phyloP scores from a whole-genome alignment of 23 tunicate species.

The Diplosoma virens region DNA sequence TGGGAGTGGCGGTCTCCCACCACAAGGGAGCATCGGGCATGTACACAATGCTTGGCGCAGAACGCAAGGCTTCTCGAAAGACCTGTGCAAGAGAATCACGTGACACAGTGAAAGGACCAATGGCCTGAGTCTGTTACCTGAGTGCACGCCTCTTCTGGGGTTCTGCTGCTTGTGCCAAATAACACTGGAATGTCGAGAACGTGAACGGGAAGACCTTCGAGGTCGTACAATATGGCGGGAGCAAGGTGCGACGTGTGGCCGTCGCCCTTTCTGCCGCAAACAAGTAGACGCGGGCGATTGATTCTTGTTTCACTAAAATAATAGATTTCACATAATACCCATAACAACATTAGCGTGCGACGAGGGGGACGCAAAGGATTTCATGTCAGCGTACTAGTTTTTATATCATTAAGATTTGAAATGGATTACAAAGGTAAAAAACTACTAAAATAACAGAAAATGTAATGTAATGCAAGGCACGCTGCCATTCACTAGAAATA shows the following conservation, averaged over 20 bases:
- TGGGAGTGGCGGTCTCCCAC: constrained; percentile 54
- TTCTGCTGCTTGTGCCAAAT: constrained; percentile 38
- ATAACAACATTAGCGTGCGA: no score
- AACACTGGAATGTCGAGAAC: constrained; percentile 53
- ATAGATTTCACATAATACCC: no score
- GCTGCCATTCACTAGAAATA: neutral
- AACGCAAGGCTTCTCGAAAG: constrained; percentile 79
- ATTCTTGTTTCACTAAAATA: constrained; percentile 41
- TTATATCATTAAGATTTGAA: no score
- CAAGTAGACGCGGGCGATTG: constrained; percentile 57
- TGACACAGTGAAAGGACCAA: no score
- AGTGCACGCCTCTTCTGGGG: constrained; percentile 84
- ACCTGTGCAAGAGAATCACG: constrained; percentile 46
- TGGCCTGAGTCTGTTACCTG: constrained; percentile 48
- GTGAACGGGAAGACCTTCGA: constrained; percentile 78
- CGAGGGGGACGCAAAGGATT: no score
- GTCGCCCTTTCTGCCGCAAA: constrained; percentile 49
- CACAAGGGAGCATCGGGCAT: constrained; percentile 57
- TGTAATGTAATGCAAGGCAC: neutral
- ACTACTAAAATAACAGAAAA: neutral
- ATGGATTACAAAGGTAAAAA: neutral
- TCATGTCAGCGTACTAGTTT: no score
- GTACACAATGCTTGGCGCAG: constrained; percentile 63
- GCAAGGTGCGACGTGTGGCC: constrained; percentile 62
- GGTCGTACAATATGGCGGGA: constrained; percentile 79